phyloP scores from a whole-genome alignment of 2,113 vertebrate species.

The Pomatorhinus ruficollis region DNA sequence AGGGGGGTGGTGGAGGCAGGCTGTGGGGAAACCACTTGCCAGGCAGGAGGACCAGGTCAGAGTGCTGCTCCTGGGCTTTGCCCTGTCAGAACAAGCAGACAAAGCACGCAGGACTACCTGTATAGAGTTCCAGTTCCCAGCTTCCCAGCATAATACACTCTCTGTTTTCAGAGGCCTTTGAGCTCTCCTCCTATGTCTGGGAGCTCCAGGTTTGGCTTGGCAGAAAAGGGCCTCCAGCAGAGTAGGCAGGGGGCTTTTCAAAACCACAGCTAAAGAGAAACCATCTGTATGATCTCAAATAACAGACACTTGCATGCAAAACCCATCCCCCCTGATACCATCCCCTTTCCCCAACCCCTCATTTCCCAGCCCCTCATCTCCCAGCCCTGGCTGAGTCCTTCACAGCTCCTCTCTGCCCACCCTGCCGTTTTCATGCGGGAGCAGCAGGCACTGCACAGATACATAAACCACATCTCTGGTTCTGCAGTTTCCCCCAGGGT shows the following conservation, averaged over 20 bases:
- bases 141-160: background rate
- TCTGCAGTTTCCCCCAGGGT: conserved; percentile 36
- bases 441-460: background rate
- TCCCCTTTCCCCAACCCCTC: background rate
- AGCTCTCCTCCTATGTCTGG: background rate
- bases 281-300: conserved; percentile 60
- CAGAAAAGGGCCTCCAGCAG: conserved; percentile 54
- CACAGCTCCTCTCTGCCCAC: background rate
- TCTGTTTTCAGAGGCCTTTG: conserved; percentile 34
- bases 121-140: conserved; percentile 3
- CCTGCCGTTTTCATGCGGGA: background rate
- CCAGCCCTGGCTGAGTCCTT: background rate
- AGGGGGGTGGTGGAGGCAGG: background rate
- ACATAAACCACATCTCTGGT: background rate
- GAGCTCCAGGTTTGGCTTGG: conserved; percentile 24
- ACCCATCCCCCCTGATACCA: background rate
- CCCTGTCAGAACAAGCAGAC: background rate
- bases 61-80: background rate
- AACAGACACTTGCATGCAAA: background rate
- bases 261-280: conserved; percentile 61
- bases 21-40: background rate
- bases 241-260: conserved; percentile 33
- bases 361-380: background rate
- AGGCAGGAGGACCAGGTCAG: background rate
- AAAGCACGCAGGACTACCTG: background rate